Evolutionary conservation across 2,113 vertebrate genomes (phyloP).

Genomic region (Rattus rattus): DNA sequence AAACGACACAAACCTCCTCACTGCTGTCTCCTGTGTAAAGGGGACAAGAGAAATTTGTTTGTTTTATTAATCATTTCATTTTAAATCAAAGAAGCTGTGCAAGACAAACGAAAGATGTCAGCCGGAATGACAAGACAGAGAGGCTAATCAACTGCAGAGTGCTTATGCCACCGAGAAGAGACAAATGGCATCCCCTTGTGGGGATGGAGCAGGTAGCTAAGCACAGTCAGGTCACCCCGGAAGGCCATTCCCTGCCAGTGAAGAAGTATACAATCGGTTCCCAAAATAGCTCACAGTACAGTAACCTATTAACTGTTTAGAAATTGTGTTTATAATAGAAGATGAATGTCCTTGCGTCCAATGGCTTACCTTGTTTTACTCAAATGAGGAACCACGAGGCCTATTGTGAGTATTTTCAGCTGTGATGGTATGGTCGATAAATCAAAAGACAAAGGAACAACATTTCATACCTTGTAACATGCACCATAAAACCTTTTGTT

Average conservation of each 20-base stretch:
- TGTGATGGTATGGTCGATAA: neutral
- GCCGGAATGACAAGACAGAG: slow-evolving; percentile 50
- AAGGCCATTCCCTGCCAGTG: neutral
- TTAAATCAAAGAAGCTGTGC: slow-evolving; percentile 64
- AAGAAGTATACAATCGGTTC: neutral
- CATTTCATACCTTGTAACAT: neutral
- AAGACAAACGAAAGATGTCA: slow-evolving; percentile 58
- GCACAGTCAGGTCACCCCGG: neutral
- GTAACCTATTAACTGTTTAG: neutral
- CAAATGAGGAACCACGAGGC: neutral
- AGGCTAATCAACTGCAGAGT: slow-evolving; percentile 66
- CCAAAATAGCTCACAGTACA: neutral
- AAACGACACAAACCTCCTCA: slow-evolving; percentile 54
- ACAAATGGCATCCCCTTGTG: neutral
- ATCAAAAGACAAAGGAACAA: neutral
- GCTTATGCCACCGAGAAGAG: neutral
- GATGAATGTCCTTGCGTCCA: neutral
- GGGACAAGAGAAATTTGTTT: slow-evolving; percentile 64
- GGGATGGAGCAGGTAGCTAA: neutral
- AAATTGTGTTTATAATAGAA: neutral
- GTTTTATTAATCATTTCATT: slow-evolving; percentile 77
- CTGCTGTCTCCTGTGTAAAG: slow-evolving; percentile 41
- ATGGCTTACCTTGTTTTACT: neutral
- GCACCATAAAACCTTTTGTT: neutral
- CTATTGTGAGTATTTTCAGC: neutral